phyloP scores from a whole-genome alignment of 92 coral and sea anemone species.

The Anthopleura xanthogrammica region DNA sequence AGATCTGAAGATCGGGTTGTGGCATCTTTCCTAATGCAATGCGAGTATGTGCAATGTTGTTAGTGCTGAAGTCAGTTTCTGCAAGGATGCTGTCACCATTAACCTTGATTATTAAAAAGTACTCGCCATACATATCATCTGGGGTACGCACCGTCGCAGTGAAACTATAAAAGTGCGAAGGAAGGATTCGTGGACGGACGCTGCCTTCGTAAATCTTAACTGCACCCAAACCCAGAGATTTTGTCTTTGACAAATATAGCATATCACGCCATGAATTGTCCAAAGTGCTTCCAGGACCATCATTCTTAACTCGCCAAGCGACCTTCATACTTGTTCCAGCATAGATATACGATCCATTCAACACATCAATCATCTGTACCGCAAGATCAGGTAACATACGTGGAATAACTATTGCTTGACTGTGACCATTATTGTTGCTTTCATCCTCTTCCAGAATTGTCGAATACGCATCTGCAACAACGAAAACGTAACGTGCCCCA shows the following conservation, averaged over 20 bases:
- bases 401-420: conserved; percentile 34
- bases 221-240: conserved; percentile 22
- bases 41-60: conserved; percentile 40
- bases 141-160: conserved; percentile 41
- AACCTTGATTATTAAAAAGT: conserved; percentile 52
- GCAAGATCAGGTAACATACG: conserved; percentile 56
- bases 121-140: conserved; percentile 33
- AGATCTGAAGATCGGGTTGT: conserved; percentile 47
- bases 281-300: conserved; percentile 51
- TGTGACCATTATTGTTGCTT: conserved; percentile 40
- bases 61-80: conserved; percentile 40
- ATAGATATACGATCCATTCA: not conserved
- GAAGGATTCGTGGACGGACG: conserved; percentile 7
- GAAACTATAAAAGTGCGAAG: conserved; percentile 41
- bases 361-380: conserved; percentile 30
- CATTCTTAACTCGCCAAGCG: conserved; percentile 57
- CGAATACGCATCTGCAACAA: conserved; percentile 44
- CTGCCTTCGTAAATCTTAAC: conserved; percentile 32
- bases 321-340: conserved; percentile 50
- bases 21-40: conserved; percentile 40
- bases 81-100: conserved; percentile 35
- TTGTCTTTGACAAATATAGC: conserved; percentile 43
- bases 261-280: conserved; percentile 53
- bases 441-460: conserved; percentile 45
- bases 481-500: conserved; percentile 46